Percentiles rank a stretch among this genome's conserved stretches.
phyloP scores from a whole-genome alignment of 2,113 vertebrate species.

The Gavialis gangeticus region DNA sequence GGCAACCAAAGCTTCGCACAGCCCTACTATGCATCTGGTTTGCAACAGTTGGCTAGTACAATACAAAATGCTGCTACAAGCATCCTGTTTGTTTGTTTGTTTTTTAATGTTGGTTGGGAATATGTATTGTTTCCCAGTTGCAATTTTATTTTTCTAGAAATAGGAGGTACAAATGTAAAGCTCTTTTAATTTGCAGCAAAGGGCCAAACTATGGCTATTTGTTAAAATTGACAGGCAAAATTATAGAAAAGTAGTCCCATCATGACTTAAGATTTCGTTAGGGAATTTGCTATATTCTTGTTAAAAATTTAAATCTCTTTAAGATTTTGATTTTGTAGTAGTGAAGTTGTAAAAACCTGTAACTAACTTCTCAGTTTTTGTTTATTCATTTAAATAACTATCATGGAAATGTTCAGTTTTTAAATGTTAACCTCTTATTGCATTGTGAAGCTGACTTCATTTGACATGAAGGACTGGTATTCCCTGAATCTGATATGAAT shows the following conservation, averaged over 20 bases:
- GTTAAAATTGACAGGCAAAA: not conserved
- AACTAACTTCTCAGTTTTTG: not conserved
- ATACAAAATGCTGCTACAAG: not conserved
- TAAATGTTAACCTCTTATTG: not conserved
- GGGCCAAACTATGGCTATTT: not conserved
- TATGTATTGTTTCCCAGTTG: too few species aligned
- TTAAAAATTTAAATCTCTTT: not conserved
- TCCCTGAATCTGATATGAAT: too few species aligned
- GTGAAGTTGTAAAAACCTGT: too few species aligned
- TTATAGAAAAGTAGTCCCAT: too few species aligned
- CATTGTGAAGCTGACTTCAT: not conserved
- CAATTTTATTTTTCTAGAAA: not conserved
- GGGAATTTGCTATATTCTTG: too few species aligned
- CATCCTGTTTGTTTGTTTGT: not conserved
- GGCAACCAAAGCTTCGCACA: too few species aligned
- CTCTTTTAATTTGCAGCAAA: not conserved
- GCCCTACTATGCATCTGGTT: not conserved
- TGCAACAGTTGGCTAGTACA: not conserved
- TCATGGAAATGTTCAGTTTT: not conserved
- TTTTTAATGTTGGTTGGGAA: not conserved
- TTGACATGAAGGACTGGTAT: not conserved
- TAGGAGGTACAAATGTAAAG: not conserved
- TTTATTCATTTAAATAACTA: not conserved
- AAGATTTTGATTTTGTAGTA: too few species aligned
- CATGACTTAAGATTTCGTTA: too few species aligned